phyloP scores from a whole-genome alignment of 2,113 vertebrate genomes.

The Chroicocephalus ridibundus region DNA sequence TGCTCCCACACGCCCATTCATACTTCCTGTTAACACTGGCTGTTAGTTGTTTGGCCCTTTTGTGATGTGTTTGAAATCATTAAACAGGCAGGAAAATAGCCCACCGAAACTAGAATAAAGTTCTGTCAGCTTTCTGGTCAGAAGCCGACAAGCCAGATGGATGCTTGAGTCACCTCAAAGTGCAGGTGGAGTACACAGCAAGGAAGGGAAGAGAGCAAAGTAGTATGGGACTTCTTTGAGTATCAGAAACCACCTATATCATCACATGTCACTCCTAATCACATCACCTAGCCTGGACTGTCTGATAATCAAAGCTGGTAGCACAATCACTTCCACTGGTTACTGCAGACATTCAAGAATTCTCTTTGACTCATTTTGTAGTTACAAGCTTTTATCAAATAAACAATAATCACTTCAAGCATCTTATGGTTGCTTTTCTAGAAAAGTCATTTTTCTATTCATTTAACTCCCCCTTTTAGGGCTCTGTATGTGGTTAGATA shows the following conservation, averaged over 20 bases:
- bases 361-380: not conserved
- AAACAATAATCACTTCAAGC: not conserved
- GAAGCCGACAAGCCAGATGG: not conserved
- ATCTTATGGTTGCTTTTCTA: not conserved
- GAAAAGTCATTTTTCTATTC: not conserved
- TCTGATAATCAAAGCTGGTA: not conserved
- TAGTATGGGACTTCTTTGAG: not conserved
- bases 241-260: not conserved
- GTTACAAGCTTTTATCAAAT: not conserved
- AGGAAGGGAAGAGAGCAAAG: not conserved
- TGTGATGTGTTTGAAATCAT: not conserved
- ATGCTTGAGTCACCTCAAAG: not conserved
- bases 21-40: not conserved
- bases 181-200: not conserved
- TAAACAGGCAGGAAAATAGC: not conserved
- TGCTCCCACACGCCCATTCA: not conserved
- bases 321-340: not conserved
- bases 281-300: fast-evolving
- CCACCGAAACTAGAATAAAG: not conserved
- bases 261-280: not conserved
- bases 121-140: not conserved
- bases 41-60: not conserved
- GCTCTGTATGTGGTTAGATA: not conserved
- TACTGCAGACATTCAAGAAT: not conserved
- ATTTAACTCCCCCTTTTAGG: not conserved